These are phyloP conservation scores for Paramuricea clavata DNA, from an alignment of 92 coral and sea anemone genomes.

Conservation along the genomic window DNA sequence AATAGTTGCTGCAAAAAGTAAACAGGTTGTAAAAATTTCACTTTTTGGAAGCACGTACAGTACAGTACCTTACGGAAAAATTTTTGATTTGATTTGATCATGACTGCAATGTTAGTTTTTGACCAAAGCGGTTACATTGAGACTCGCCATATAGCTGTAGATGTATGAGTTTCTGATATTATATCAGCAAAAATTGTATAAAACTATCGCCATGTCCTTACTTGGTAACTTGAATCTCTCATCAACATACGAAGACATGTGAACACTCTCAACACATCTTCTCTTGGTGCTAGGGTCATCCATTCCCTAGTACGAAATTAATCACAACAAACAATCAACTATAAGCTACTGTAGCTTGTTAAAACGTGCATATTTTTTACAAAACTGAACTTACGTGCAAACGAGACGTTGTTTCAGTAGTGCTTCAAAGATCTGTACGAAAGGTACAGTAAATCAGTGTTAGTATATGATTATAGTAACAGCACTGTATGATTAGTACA, in stretches of 20 bases:
- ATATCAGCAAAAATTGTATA: too few relatives aligned
- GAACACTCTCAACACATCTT: constrained; percentile 87
- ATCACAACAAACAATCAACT: too few relatives aligned
- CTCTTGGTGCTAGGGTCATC: constrained; percentile 86
- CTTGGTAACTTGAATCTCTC: constrained; percentile 93
- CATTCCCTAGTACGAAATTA: constrained; percentile 77
- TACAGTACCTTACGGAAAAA: background rate
- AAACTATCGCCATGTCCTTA: background rate
- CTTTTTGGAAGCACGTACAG: background rate
- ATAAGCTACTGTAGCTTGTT: background rate
- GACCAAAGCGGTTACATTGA: background rate
- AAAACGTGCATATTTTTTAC: background rate
- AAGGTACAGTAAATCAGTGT: background rate
- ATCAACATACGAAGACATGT: constrained; percentile 94
- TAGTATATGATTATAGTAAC: background rate
- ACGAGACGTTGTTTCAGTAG: constrained; percentile 94
- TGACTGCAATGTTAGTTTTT: too few relatives aligned
- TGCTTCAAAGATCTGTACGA: constrained; percentile 86
- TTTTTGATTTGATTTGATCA: background rate
- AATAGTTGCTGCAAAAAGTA: constrained; percentile 74
- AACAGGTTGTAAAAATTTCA: background rate
- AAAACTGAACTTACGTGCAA: constrained; percentile 75
- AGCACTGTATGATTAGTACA: background rate
- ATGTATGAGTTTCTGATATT: too few relatives aligned
- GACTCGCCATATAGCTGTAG: too few relatives aligned